Percentiles rank a stretch among this genome's conserved stretches.
These are phyloP conservation scores for Rhagophthalmus giganteus DNA, from an alignment of 2,888 invertebrate genomes.

Conservation along the genomic window DNA sequence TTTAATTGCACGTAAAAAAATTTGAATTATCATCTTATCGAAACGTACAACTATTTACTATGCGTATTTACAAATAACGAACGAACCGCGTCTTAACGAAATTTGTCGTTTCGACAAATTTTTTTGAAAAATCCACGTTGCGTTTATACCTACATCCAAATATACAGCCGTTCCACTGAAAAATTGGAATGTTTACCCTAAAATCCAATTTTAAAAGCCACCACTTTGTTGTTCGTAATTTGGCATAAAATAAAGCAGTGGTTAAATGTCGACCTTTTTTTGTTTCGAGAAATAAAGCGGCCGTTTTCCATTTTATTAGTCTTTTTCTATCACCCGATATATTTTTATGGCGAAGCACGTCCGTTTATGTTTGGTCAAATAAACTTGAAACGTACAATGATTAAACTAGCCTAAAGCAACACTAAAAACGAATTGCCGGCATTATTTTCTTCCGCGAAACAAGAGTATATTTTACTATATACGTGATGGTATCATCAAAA, in stretches of 20 bases:
- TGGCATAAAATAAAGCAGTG: slow-evolving; percentile 12
- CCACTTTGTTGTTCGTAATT: slow-evolving; percentile 10
- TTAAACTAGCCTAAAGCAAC: slow-evolving; percentile 8
- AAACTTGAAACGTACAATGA: slow-evolving; percentile 8
- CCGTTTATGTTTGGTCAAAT: slow-evolving; percentile 13
- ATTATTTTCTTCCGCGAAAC: slow-evolving; percentile 2
- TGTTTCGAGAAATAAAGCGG: slow-evolving; percentile 11
- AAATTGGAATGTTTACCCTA: neutral
- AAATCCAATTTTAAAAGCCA: slow-evolving; percentile 8
- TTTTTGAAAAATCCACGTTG: too few species aligned
- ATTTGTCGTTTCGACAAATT: too few species aligned
- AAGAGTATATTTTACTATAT: neutral
- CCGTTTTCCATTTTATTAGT: slow-evolving; percentile 14
- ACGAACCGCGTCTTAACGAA: too few species aligned
- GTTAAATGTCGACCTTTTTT: slow-evolving; percentile 12
- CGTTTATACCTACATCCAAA: too few species aligned
- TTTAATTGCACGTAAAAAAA: too few species aligned
- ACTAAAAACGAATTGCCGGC: slow-evolving; percentile 7
- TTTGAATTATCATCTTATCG: too few species aligned
- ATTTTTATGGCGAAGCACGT: slow-evolving; percentile 6
- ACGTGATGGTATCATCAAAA: slow-evolving; percentile 13
- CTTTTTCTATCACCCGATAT: slow-evolving; percentile 15
- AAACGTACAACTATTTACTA: too few species aligned
- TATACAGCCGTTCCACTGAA: too few species aligned
- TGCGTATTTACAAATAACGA: too few species aligned